Evolutionary conservation across 2,113 vertebrate species (phyloP).

Genomic region (Cygnus buccinator): DNA sequence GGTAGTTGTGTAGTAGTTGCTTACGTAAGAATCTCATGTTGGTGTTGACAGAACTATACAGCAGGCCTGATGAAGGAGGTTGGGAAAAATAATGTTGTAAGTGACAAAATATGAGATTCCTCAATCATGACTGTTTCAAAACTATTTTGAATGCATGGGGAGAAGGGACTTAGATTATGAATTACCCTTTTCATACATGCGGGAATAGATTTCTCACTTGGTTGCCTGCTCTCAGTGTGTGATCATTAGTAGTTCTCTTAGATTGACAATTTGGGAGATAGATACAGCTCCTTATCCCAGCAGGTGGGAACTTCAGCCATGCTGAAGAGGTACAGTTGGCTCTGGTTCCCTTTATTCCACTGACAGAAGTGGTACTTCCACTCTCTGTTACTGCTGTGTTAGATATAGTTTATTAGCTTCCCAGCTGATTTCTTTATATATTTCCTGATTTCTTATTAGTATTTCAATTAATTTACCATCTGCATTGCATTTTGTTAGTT

Average conservation of each 20-base stretch:
- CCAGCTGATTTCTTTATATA: constrained; percentile 51
- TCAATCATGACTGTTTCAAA: constrained; percentile 21
- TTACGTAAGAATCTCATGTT: background rate
- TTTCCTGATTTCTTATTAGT: constrained; percentile 46
- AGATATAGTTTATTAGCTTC: constrained; percentile 51
- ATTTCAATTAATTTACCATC: constrained; percentile 57
- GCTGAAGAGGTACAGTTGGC: background rate
- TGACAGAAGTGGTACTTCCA: background rate
- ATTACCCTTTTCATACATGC: constrained; percentile 51
- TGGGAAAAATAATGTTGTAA: background rate
- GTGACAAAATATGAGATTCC: background rate
- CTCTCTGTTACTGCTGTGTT: constrained; percentile 34
- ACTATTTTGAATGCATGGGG: constrained; percentile 13
- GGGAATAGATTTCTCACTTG: constrained; percentile 46
- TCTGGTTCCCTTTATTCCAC: constrained; percentile 13
- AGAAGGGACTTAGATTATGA: constrained; percentile 46
- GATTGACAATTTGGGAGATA: constrained; percentile 63
- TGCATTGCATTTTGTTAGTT: constrained; percentile 50
- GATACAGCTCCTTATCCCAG: constrained; percentile 56
- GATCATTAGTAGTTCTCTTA: constrained; percentile 61
- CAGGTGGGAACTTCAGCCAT: constrained; percentile 33
- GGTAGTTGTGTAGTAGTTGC: background rate
- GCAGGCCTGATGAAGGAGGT: background rate
- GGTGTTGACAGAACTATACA: background rate
- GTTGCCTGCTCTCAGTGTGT: constrained; percentile 55